Conservation (phyloP, 2,888 invertebrate species). For the Eutolmus rufibarbis region DNA sequence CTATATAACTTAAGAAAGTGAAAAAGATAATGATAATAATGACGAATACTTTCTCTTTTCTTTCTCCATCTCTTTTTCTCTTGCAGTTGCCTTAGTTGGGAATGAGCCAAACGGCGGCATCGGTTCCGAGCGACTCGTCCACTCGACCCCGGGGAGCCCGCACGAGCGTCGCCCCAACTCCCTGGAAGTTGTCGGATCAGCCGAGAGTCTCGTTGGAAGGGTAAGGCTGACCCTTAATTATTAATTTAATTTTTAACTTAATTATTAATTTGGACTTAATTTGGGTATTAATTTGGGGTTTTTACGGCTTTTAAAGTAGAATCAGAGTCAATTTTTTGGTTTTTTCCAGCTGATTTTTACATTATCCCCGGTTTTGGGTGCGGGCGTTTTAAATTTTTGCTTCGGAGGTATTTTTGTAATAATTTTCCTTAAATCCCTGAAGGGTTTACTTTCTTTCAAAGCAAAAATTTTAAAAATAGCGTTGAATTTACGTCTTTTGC, state of each 20-base stretch:
- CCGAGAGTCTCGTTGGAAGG: slow-evolving; percentile 93
- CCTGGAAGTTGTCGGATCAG: slow-evolving; percentile 88
- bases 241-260: neutral
- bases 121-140: slow-evolving; percentile 67
- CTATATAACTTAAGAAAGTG: too few species aligned
- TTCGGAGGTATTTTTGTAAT: too few species aligned
- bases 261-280: neutral
- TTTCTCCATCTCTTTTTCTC: neutral
- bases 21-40: too few species aligned
- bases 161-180: slow-evolving; percentile 72
- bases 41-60: neutral
- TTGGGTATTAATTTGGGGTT: too few species aligned
- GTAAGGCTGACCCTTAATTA: too few species aligned
- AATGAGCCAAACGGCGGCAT: slow-evolving; percentile 54
- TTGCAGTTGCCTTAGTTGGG: slow-evolving; percentile 47
- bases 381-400: too few species aligned
- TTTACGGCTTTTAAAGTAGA: neutral
- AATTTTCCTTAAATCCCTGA: neutral
- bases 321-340: too few species aligned
- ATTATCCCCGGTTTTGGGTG: too few species aligned
- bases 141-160: slow-evolving; percentile 75
- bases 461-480: too few species aligned
- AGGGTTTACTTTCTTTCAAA: too few species aligned
- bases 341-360: too few species aligned
- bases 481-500: too few species aligned